A percentile compares a stretch with the other conserved stretches of the same genome.
Evolutionary conservation across 2,797 vertebrate genomes (phyloP).

Genomic region (Spheniscus humboldti): DNA sequence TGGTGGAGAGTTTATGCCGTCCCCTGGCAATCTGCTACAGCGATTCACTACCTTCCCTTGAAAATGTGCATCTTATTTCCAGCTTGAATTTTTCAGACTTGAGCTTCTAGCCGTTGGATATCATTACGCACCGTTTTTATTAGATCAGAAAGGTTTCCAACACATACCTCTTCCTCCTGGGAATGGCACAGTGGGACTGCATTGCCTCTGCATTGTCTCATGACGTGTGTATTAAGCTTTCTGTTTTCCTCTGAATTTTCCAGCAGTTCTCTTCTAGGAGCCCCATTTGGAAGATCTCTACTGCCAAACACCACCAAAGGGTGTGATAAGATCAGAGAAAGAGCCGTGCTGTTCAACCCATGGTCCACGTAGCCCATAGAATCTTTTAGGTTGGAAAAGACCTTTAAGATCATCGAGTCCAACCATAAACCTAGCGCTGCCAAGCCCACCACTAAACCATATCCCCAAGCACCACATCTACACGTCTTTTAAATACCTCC

Average conservation of each 20-base stretch:
- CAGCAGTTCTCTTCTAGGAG: neutral
- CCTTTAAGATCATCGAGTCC: neutral
- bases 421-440: too few species aligned
- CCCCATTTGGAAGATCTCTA: neutral
- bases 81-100: neutral
- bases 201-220: neutral
- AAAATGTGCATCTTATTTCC: neutral
- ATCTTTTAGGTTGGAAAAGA: neutral
- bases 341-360: accelerated
- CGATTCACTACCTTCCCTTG: neutral
- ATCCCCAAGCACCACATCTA: neutral
- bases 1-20: neutral
- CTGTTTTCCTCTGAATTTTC: neutral
- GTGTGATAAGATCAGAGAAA: neutral
- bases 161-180: neutral
- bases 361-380: accelerated
- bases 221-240: neutral
- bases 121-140: neutral
- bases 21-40: neutral
- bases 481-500: neutral
- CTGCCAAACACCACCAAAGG: neutral
- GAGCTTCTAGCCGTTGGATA: neutral
- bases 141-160: neutral
- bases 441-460: neutral
- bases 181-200: neutral